phyloP scores from a whole-genome alignment of 1,140 invertebrate species.

The Pachypsylla venusta region DNA sequence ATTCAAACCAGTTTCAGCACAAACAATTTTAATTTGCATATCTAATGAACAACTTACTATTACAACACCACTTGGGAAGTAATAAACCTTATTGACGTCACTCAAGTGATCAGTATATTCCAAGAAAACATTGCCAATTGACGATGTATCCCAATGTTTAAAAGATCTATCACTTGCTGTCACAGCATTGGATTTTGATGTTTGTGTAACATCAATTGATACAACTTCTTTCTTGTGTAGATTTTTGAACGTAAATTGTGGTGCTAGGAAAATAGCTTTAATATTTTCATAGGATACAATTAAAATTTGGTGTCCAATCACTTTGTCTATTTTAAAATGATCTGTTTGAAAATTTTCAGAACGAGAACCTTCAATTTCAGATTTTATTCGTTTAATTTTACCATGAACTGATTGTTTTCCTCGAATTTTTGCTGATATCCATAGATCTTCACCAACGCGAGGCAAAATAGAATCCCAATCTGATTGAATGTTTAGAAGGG shows the following conservation, averaged over 20 bases:
- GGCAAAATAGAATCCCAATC: constrained; percentile 3
- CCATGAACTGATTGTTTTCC: neutral
- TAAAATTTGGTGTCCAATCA: neutral
- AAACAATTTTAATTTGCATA: constrained; percentile 53
- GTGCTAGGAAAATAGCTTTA: neutral
- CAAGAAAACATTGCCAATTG: neutral
- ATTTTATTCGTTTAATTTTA: neutral
- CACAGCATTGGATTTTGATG: neutral
- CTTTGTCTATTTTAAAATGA: neutral
- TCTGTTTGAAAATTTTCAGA: neutral
- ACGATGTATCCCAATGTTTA: neutral
- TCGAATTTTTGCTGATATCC: neutral
- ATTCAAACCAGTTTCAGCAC: constrained; percentile 46
- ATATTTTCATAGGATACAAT: neutral
- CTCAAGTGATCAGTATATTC: constrained; percentile 43
- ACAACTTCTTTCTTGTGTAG: neutral
- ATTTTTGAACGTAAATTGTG: neutral
- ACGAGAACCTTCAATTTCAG: neutral
- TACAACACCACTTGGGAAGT: constrained; percentile 56
- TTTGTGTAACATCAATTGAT: neutral
- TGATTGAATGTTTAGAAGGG: constrained; percentile 6
- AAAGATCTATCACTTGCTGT: neutral
- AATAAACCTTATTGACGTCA: constrained; percentile 49
- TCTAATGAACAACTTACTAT: constrained; percentile 51
- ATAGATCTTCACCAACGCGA: neutral